Evolutionary conservation across 2,888 invertebrate genomes (phyloP), one percentile per base, ranked within the genome.

Genomic region (Ctena decussata): DNA sequence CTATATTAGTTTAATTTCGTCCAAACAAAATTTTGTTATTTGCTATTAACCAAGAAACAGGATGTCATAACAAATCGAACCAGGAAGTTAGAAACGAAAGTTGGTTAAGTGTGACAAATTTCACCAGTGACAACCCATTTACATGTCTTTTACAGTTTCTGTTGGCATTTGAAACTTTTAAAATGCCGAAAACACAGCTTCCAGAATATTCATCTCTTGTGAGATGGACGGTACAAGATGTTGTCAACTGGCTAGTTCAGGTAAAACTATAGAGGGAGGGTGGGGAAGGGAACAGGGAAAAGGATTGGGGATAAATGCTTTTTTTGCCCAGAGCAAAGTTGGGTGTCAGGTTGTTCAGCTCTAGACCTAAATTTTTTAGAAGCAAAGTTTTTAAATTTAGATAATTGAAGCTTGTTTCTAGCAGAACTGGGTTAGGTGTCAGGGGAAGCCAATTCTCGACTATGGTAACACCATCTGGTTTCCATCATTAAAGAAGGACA

Each of bases 171-270:
- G 35, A 65, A 35, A 35, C 5, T 35, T 2, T 12, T 65, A 35
- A 65, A 65, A 65, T 65, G 65, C 65, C 65, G 11, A 30, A 27
- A 5, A 30, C 27, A 11, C 79, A 77, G 1, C 72, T 91, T 24
- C 91, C 91, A 53, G 89, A 91, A 24, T 91, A 89, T 65, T 70
- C 72, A 30, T 46, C 77, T 53, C 46, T 91, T 8, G 82, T 88
- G 27, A 80, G 91, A 71, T 91, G 88, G 87, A 89, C 88, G 18
- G 89, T 91, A 0, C 88, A 91, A 53, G 91, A 91, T 77, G 91
- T 91, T 0, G 85, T 89, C 44, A 84, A 86, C 53, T 91, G 91
- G 91, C 77, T 91, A 2, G 72, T 75, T 49, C 84, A 91, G 84
- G 91, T 91, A 80, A 77, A 70, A n/a, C 35, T 18, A 46, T 46